Evolutionary conservation across 2,888 invertebrate species (phyloP), one percentile per base, ranked within the genome.

Genomic region (Xylophagus ater): DNA sequence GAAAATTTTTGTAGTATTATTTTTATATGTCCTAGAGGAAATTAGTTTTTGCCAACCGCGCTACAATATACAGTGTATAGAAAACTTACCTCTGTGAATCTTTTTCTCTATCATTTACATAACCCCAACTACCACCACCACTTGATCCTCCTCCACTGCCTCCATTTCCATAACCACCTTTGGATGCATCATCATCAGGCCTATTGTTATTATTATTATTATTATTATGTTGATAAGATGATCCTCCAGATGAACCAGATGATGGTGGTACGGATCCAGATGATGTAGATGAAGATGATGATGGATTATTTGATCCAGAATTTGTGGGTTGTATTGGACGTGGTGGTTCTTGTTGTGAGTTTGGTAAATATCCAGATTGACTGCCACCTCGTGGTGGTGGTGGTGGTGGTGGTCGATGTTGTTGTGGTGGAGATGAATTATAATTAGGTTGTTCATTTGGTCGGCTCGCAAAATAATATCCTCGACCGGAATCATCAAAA

Each of bases 401-500:
- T 29, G 38, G 25, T 14, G 37, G 35, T 39, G 31, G 38, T 34
- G 44, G 42, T 41, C 36, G 31, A 32, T 45, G 42, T 12, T 37
- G 33, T 34, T 19, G 34, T 45, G 34, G 25, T 32, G 24, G 38
- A 24, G 44, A 41, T 34, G 47, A n/a, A n/a, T n/a, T n/a, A n/a
- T n/a, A n/a, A n/a, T n/a, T 37, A 7, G 46, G 44, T 37, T 45
- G 42, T 31, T 57, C 53, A 34, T 55, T 53, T 39, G 73, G 73
- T 32, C 42, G 60, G 12, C 69, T 68, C 14, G 73, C 73, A 58
- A 73, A 76, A 58, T 76, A 76, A 56, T 75, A 75, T 31, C 76
- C 76, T 32, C 73, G 60, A 15, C 76, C 76, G 23, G 71, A 69
- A 25, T 69, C 71, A 55, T 76, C 76, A 66, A 73, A 76, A 6